Percentiles rank a stretch among this genome's conserved stretches.
These are phyloP conservation scores for Parascotia fuliginaria DNA, from an alignment of 2,888 invertebrate genomes.

Conservation along the genomic window DNA sequence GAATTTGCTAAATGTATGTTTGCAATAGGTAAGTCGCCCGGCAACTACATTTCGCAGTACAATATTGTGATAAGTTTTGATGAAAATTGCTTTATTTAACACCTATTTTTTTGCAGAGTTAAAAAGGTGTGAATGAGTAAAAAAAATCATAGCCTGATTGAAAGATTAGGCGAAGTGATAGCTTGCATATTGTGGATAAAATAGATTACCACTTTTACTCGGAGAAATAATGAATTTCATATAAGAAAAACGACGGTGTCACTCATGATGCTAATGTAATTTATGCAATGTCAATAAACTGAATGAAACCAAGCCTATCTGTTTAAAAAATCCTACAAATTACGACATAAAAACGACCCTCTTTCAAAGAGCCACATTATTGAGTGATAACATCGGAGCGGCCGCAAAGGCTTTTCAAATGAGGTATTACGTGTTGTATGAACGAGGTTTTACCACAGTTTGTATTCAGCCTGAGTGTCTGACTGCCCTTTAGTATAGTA, in stretches of 20 bases:
- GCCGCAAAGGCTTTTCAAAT: slow-evolving; percentile 63
- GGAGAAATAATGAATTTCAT: too few species aligned
- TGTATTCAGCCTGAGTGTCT: slow-evolving; percentile 65
- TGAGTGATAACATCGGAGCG: slow-evolving; percentile 60
- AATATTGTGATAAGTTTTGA: too few species aligned
- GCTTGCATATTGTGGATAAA: too few species aligned
- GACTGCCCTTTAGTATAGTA: slow-evolving; percentile 63
- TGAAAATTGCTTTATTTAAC: too few species aligned
- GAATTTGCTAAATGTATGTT: too few species aligned
- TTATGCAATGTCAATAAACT: slow-evolving; percentile 6
- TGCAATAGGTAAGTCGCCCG: too few species aligned
- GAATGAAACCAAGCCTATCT: neutral
- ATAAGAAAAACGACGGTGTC: neutral
- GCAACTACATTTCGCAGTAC: too few species aligned
- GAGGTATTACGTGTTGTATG: slow-evolving; percentile 64
- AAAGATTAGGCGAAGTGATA: too few species aligned
- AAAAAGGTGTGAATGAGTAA: too few species aligned
- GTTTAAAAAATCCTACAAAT: slow-evolving; percentile 23
- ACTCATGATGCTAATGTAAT: neutral
- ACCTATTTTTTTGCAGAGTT: too few species aligned
- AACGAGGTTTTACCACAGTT: slow-evolving; percentile 63
- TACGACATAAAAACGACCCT: slow-evolving; percentile 45
- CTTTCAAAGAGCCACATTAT: slow-evolving; percentile 52
- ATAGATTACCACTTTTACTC: too few species aligned
- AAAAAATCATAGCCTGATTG: too few species aligned